Base-by-base conservation (phyloP, 2,113 vertebrate species). In the Calypte anna region DNA sequence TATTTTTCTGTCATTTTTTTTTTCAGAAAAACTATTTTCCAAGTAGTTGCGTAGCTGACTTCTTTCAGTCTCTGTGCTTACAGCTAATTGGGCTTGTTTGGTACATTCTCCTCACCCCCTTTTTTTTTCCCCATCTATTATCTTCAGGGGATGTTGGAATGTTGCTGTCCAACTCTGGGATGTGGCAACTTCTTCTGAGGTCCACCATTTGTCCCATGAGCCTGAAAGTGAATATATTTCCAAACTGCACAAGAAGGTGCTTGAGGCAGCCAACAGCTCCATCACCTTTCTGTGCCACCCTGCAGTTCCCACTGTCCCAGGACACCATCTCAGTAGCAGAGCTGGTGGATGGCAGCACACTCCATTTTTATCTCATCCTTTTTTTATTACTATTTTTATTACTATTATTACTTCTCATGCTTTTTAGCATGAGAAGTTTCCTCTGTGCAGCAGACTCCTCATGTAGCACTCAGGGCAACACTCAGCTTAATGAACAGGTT, bases 21-120 rank as follows among this genome's bases (percentile, higher is more conserved):
- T 33, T 33, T 33, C 33, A 70, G 15, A 70, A 63, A 72, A 46
- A 38, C 2, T 33, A 31, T 36, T 19, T 76, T 72, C 79, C 33
- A 30, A 70, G 59, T 57, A 53, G 38, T 46, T 79, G 48, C 13
- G 14, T 19, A 68, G 67, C n/a, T 57, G 20, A 5, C 46, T 61
- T 19, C 23, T 75, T 90, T 27, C 10, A 55, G 18, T 50, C 22
- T 53, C 25, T 18, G 68, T 53, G 66, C 57, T 75, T 43, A 33
- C 20, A 23, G 15, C 24, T 38, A 40, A 11, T 36, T 20, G 36
- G 6, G 54, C n/a, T 66, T n/a, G 8, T 33, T 31, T 2, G 1
- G 12, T 14, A 17, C 36, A 15, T 30, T 24, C 36, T 28, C 55
- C 8, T 6, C 3, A 0, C 9, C 23, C 4, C 9, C 9, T n/a